Evolutionary conservation across 1,140 invertebrate genomes (phyloP).

Genomic region (Scaptomyza hsui): DNA sequence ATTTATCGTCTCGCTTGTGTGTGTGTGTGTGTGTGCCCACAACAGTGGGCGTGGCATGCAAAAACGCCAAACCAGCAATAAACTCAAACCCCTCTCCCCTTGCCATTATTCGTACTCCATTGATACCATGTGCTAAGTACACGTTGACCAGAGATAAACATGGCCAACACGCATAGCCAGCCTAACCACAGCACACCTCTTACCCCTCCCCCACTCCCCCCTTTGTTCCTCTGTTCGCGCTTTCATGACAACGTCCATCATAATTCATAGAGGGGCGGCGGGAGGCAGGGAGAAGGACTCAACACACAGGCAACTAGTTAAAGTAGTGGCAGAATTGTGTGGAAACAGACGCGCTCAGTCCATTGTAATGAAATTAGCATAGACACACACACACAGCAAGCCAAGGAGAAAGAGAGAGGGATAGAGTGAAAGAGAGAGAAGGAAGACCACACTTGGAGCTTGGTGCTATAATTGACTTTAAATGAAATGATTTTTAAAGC

Average conservation of each 20-base stretch:
- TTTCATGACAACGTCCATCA: slow-evolving; percentile 76
- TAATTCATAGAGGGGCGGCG: slow-evolving; percentile 62
- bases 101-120: slow-evolving; percentile 20
- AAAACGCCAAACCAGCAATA: slow-evolving; percentile 75
- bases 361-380: slow-evolving; percentile 77
- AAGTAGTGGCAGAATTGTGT: background rate
- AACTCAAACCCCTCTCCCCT: slow-evolving; percentile 36
- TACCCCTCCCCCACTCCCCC: background rate
- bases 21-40: slow-evolving; percentile 6
- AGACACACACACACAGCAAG: slow-evolving; percentile 31
- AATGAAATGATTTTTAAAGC: slow-evolving; percentile 27
- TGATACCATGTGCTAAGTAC: slow-evolving; percentile 55
- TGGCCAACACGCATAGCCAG: slow-evolving; percentile 54
- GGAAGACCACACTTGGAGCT: slow-evolving; percentile 48
- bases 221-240: slow-evolving; percentile 45
- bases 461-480: slow-evolving; percentile 69
- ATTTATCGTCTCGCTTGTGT: slow-evolving; percentile 28
- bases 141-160: slow-evolving; percentile 76
- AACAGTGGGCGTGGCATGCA: slow-evolving; percentile 59
- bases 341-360: slow-evolving; percentile 14
- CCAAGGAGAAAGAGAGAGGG: slow-evolving; percentile 6
- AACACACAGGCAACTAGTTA: background rate
- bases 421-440: background rate
- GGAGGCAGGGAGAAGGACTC: background rate
- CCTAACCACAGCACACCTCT: slow-evolving; percentile 21